These are phyloP conservation scores for Anoplolepis gracilipes DNA, from an alignment of 1,140 invertebrate genomes.

Conservation along the genomic window DNA sequence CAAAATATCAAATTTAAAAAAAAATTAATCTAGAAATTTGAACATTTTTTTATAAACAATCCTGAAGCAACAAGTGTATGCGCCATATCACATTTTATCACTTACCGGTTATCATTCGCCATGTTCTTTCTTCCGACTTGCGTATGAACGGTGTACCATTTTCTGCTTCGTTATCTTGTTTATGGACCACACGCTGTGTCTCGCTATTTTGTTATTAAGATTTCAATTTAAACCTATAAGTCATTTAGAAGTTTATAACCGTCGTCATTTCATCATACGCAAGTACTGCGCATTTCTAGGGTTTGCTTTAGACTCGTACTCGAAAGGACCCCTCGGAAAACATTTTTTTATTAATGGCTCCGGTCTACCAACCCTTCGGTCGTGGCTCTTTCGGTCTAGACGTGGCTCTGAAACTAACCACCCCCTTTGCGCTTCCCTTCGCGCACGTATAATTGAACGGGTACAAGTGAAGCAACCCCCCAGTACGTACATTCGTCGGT, in stretches of 20 bases:
- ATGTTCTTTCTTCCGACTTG: not conserved
- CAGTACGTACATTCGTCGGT: not conserved
- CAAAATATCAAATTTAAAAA: not conserved
- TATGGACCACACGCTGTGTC: not conserved
- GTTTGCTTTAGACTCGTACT: conserved; percentile 61
- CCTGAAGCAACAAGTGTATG: not conserved
- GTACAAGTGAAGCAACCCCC: conserved; percentile 68
- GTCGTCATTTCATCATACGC: not conserved
- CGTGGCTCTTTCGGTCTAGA: conserved; percentile 49
- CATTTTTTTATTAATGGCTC: conserved; percentile 82
- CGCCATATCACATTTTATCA: not conserved
- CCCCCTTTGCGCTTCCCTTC: conserved; percentile 60
- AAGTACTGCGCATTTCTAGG: conserved; percentile 43
- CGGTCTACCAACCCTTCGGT: conserved; percentile 70
- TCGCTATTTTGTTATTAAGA: conserved; percentile 78
- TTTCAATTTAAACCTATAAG: conserved; percentile 72
- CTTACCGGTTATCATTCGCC: not conserved
- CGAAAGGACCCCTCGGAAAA: conserved; percentile 76
- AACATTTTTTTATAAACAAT: not conserved
- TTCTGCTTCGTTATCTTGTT: not conserved
- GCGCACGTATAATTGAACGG: conserved; percentile 70
- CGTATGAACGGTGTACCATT: not conserved
- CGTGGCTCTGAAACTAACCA: conserved; percentile 40
- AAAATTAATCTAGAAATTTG: not conserved
- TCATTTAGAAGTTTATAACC: conserved; percentile 73